These are phyloP conservation scores for Astyanax mexicanus DNA, from an alignment of 2,797 vertebrate genomes.

Conservation along the genomic window DNA sequence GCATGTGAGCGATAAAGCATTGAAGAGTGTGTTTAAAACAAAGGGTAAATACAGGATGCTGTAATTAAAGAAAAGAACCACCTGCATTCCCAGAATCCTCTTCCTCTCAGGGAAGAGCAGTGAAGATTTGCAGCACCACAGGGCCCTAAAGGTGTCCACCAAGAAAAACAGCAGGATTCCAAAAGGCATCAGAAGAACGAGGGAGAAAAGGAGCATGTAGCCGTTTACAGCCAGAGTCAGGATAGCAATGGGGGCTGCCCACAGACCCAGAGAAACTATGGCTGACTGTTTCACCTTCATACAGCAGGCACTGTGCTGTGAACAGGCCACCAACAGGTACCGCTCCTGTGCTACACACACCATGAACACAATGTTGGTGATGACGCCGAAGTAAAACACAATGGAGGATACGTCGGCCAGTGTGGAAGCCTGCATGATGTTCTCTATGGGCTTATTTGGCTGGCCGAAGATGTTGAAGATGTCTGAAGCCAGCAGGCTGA, in stretches of 20 bases:
- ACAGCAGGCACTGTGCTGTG: slow-evolving; percentile 61
- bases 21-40: slow-evolving; percentile 67
- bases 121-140: slow-evolving; percentile 59
- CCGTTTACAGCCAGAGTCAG: slow-evolving; percentile 63
- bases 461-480: slow-evolving; percentile 70
- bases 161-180: slow-evolving; percentile 72
- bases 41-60: slow-evolving; percentile 70
- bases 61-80: slow-evolving; percentile 70
- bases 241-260: slow-evolving; percentile 60
- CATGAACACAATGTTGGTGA: slow-evolving; percentile 72
- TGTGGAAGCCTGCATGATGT: neutral
- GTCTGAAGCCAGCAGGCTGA: slow-evolving; percentile 71
- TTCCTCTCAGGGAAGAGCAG: slow-evolving; percentile 55
- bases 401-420: slow-evolving; percentile 50
- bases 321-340: slow-evolving; percentile 67
- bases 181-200: slow-evolving; percentile 68
- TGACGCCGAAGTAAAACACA: slow-evolving; percentile 69
- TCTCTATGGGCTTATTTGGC: neutral
- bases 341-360: slow-evolving; percentile 69
- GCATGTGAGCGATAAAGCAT: slow-evolving; percentile 57
- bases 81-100: slow-evolving; percentile 61
- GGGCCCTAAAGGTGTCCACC: slow-evolving; percentile 67
- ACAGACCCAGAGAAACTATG: slow-evolving; percentile 49
- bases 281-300: slow-evolving; percentile 46
- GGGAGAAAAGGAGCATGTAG: slow-evolving; percentile 62